These are phyloP conservation scores for Paramuricea clavata DNA, from an alignment of 92 coral and sea anemone genomes.

Conservation along the genomic window DNA sequence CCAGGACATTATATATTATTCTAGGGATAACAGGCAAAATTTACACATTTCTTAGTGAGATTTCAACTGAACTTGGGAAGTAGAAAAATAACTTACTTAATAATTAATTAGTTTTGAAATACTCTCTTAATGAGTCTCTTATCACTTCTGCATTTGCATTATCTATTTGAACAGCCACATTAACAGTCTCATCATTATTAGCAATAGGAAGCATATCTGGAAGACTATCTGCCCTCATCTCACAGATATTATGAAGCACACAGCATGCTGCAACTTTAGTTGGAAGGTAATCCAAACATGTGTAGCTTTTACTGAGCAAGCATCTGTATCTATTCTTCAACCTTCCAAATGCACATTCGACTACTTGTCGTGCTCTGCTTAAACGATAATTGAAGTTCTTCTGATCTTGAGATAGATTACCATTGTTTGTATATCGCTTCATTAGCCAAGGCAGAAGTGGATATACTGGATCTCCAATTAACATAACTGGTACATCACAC, in stretches of 20 bases:
- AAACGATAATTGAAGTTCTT: background rate
- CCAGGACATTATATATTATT: too few species aligned
- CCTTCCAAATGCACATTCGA: constrained; percentile 26
- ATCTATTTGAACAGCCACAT: constrained; percentile 18
- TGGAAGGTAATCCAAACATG: constrained; percentile 45
- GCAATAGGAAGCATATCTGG: background rate
- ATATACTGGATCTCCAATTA: constrained; percentile 37
- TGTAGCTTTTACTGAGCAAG: constrained; percentile 27
- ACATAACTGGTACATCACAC: constrained; percentile 26
- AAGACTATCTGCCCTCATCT: constrained; percentile 32
- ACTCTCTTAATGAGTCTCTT: constrained; percentile 39
- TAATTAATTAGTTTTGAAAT: constrained; percentile 23
- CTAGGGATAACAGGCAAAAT: background rate
- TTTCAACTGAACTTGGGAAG: too few species aligned
- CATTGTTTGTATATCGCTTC: background rate
- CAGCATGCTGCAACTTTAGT: constrained; percentile 54
- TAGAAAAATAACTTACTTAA: background rate
- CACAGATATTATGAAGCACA: constrained; percentile 56
- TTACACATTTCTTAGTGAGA: background rate
- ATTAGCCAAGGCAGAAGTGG: constrained; percentile 17
- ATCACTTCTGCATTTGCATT: constrained; percentile 23
- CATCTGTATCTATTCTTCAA: constrained; percentile 45
- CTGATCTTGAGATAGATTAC: constrained; percentile 27
- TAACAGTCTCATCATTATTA: constrained; percentile 20
- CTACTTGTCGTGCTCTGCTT: constrained; percentile 29